phyloP scores from a whole-genome alignment of 2,888 invertebrate genomes.

The Himalopsyche tibetana region DNA sequence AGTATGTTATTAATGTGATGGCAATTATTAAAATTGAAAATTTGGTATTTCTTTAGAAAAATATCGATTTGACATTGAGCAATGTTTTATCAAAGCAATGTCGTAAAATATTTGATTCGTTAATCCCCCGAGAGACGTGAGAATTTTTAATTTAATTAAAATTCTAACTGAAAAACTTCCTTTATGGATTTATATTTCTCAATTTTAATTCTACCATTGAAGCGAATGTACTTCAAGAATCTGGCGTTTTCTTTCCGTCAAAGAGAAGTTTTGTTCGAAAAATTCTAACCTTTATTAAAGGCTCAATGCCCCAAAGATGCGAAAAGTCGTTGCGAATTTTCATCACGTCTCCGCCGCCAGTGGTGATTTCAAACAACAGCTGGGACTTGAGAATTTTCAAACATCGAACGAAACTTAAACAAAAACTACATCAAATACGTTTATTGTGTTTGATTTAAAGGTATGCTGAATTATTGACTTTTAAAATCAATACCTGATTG shows the following conservation, averaged over 20 bases:
- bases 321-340: constrained; percentile 45
- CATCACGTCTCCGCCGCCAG: constrained; percentile 47
- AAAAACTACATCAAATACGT: constrained; percentile 27
- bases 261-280: constrained; percentile 39
- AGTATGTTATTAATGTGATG: too few relatives aligned
- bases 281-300: constrained; percentile 45
- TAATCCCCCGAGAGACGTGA: neutral
- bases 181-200: constrained; percentile 13
- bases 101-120: neutral
- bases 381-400: constrained; percentile 47
- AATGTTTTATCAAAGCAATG: neutral
- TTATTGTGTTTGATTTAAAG: neutral
- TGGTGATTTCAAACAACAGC: constrained; percentile 56
- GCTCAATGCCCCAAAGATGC: constrained; percentile 40
- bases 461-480: too few relatives aligned
- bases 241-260: constrained; percentile 36
- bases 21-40: neutral
- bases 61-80: neutral
- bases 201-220: constrained; percentile 31
- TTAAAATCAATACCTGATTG: too few relatives aligned
- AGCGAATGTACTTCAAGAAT: neutral
- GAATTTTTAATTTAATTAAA: constrained; percentile 10
- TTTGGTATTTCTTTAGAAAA: neutral
- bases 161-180: neutral
- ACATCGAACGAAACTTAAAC: constrained; percentile 8